These are phyloP conservation scores for Caenorhabditis japonica DNA, from an alignment of 2,888 invertebrate genomes.

Conservation along the genomic window DNA sequence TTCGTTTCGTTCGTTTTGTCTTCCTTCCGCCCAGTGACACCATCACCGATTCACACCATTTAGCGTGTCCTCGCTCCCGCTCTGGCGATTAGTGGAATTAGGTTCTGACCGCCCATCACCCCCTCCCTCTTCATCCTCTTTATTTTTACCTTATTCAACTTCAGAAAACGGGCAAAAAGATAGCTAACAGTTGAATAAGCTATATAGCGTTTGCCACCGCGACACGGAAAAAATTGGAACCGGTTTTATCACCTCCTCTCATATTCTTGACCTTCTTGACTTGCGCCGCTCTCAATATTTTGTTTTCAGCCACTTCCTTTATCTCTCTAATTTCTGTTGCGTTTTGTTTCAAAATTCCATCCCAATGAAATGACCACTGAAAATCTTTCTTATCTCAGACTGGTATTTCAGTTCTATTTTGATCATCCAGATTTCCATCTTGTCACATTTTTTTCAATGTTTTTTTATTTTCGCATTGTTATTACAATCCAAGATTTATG, in stretches of 20 bases:
- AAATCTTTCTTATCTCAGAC: constrained; percentile 22
- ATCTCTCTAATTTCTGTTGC: constrained; percentile 6
- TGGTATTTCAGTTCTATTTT: constrained; percentile 32
- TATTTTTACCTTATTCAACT: not conserved
- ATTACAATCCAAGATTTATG: not conserved
- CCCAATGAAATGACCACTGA: constrained; percentile 13
- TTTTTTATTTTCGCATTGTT: constrained; percentile 13
- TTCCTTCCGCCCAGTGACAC: constrained; percentile 10
- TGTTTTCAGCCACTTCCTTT: constrained; percentile 29
- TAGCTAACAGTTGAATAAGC: constrained; percentile 9
- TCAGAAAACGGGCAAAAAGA: no score
- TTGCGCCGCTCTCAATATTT: constrained; percentile 23
- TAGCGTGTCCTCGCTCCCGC: constrained; percentile 48
- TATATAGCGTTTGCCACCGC: constrained; percentile 3
- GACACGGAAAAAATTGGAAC: constrained; percentile 13
- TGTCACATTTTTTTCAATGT: constrained; percentile 1
- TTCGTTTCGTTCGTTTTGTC: constrained; percentile 2
- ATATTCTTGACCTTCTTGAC: constrained; percentile 50
- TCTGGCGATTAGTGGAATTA: constrained; percentile 44
- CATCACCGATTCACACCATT: constrained; percentile 47
- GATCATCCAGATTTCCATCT: not conserved
- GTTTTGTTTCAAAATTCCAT: no score
- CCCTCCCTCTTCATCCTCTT: constrained; percentile 3
- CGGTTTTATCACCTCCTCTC: constrained; percentile 42
- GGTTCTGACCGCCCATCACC: constrained; percentile 26